Conservation (phyloP, 2,888 invertebrate species). For the Acleris sparsana region DNA sequence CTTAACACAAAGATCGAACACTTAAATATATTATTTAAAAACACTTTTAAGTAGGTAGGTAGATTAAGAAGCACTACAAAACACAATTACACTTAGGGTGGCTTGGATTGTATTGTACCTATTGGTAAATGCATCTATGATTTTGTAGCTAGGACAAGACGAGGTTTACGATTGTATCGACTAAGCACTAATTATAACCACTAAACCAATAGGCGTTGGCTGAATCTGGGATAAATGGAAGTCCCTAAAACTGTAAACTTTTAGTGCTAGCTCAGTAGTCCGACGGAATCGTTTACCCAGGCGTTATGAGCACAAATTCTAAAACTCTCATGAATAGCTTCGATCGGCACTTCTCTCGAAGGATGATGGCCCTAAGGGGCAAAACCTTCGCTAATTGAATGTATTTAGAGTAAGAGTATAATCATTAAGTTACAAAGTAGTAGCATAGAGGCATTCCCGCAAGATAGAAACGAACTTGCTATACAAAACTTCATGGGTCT, state of each 20-base stretch:
- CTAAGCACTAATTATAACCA: neutral
- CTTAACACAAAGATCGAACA: no score
- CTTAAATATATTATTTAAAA: no score
- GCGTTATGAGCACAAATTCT: conserved; percentile 27
- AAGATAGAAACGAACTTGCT: no score
- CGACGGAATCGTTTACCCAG: conserved; percentile 14
- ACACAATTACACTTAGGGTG: no score
- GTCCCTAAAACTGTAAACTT: conserved; percentile 21
- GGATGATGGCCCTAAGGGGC: conserved; percentile 14
- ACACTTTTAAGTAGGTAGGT: no score
- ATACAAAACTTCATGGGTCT: no score
- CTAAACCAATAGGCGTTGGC: conserved; percentile 6
- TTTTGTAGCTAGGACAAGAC: no score
- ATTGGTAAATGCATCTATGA: no score
- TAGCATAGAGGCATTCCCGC: neutral
- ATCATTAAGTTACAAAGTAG: neutral
- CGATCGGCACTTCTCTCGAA: conserved; percentile 15
- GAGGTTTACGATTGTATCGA: no score
- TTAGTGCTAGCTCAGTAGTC: conserved; percentile 10
- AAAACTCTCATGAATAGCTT: conserved; percentile 23
- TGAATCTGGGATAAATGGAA: conserved; percentile 16
- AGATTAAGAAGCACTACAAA: no score
- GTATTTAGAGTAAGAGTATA: neutral
- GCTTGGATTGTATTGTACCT: no score
- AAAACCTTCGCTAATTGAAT: conserved; percentile 5